A percentile compares a stretch with the other conserved stretches of the same genome.
Evolutionary conservation across 2,113 vertebrate genomes (phyloP).

Genomic region (Peromyscus californicus): DNA sequence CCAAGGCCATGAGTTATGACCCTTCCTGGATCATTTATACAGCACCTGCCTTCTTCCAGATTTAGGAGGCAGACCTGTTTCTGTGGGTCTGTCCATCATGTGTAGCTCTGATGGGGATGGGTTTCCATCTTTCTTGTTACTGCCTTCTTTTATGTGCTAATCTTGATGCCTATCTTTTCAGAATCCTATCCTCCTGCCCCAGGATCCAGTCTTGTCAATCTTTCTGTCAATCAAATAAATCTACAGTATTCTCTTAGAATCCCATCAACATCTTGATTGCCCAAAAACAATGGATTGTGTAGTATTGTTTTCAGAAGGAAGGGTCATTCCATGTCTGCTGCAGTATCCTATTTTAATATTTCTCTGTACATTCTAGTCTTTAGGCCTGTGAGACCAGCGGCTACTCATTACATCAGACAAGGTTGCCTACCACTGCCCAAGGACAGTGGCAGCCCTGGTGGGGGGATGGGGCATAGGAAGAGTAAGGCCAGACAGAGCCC

Average conservation of each 20-base stretch:
- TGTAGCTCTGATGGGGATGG: background rate
- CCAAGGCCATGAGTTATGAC: background rate
- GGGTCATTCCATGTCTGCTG: background rate
- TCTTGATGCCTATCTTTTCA: background rate
- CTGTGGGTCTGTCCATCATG: background rate
- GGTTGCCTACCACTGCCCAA: accelerated
- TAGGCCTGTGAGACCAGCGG: background rate
- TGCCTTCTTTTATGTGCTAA: background rate
- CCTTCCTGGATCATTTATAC: background rate
- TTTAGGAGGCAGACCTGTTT: background rate
- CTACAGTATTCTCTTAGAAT: background rate
- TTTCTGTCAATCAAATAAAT: background rate
- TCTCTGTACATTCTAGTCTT: background rate
- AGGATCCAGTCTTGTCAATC: background rate
- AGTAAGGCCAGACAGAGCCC: accelerated
- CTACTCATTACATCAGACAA: background rate
- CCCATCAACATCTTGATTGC: background rate
- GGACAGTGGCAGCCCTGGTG: accelerated
- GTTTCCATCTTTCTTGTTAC: background rate
- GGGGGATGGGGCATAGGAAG: background rate
- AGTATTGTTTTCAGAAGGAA: background rate
- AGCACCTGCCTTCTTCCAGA: background rate
- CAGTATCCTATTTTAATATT: background rate
- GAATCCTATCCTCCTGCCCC: background rate
- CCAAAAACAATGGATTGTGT: background rate